A percentile compares a stretch with the other conserved stretches of the same genome.
These are phyloP conservation scores for Saturnia japonica DNA, from an alignment of 2,888 invertebrate species.

Conservation along the genomic window DNA sequence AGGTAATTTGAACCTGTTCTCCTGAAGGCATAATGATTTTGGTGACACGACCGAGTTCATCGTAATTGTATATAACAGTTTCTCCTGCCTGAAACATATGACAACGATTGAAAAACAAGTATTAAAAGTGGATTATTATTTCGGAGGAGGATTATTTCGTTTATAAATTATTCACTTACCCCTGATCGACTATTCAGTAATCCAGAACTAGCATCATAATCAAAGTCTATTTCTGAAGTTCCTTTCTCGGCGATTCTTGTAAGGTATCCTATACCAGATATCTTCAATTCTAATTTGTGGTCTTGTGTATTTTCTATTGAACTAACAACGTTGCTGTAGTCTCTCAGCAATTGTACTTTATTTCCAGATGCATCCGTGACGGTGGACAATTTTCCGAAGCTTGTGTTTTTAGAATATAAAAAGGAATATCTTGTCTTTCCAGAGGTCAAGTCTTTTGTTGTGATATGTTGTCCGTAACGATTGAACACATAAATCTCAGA, in stretches of 20 bases:
- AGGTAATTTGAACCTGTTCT: constrained; percentile 90
- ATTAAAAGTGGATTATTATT: too few species aligned
- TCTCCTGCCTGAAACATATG: constrained; percentile 85
- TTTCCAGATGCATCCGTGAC: constrained; percentile 97
- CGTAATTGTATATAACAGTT: constrained; percentile 95
- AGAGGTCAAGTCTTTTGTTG: constrained; percentile 96
- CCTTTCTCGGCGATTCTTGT: constrained; percentile 94
- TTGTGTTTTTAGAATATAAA: constrained; percentile 97
- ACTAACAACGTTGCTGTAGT: constrained; percentile 95
- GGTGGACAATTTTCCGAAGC: constrained; percentile 95
- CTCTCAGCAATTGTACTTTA: constrained; percentile 94
- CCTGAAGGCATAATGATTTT: constrained; percentile 95
- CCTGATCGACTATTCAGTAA: constrained; percentile 92
- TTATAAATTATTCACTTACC: constrained; percentile 71
- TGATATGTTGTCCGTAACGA: constrained; percentile 97
- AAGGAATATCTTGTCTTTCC: constrained; percentile 97
- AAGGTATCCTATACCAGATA: constrained; percentile 95
- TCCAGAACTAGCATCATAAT: constrained; percentile 94
- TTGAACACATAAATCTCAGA: constrained; percentile 97
- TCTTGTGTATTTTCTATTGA: constrained; percentile 97
- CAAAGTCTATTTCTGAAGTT: constrained; percentile 92
- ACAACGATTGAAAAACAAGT: neutral
- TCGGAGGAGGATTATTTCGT: constrained; percentile 13
- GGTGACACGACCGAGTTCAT: constrained; percentile 92
- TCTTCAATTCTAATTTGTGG: constrained; percentile 94